Evolutionary conservation across 2,113 vertebrate genomes (phyloP), one percentile per base, ranked within the genome.

Genomic region (Budorcas taxicolor): DNA sequence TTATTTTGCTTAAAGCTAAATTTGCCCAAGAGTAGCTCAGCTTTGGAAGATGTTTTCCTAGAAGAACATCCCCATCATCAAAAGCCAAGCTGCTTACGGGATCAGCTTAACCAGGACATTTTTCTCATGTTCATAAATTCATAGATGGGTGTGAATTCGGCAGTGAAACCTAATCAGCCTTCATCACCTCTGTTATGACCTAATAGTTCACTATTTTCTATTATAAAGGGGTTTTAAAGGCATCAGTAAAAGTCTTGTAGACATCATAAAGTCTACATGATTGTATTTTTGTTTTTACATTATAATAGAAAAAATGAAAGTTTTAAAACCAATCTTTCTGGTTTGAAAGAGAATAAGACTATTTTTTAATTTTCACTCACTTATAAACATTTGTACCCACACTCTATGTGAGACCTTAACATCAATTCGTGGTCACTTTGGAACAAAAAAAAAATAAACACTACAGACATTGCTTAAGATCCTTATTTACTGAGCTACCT

Each of bases 1-100:
- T 67, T 93, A 40, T 80, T 91, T 91, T 93, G 6, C 88, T 93
- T 83, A 84, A 94, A 92, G 43, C 50, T 95, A 43, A 78, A 85
- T 94, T 94, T 55, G 53, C 90, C 87, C 14, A 83, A 97, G 9
- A 91, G 11, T 29, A 93, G 29, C 45, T 91, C 74, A 55, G 33
- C 33, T 94, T 92, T 76, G 60, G 50, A 25, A 95, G 47, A 82
- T 87, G 29, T 85, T 81, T 93, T 91, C 13, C 14, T 92, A 8
- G 11, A 55, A 55, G 62, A 96, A 76, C 43, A 1, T 74, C 33
- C 47, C 3, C 12, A 29, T 92, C 94, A 89, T 93, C 43, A 60
- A 88, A 91, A 95, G 29, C 13, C n/a, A 47, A 87, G n/a, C 50
- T 13, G 19, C 11, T 29, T 36, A 55, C 1, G 1, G 15, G 2